Conservation (phyloP, 1,140 invertebrate species). For the Drosophila rufa region DNA sequence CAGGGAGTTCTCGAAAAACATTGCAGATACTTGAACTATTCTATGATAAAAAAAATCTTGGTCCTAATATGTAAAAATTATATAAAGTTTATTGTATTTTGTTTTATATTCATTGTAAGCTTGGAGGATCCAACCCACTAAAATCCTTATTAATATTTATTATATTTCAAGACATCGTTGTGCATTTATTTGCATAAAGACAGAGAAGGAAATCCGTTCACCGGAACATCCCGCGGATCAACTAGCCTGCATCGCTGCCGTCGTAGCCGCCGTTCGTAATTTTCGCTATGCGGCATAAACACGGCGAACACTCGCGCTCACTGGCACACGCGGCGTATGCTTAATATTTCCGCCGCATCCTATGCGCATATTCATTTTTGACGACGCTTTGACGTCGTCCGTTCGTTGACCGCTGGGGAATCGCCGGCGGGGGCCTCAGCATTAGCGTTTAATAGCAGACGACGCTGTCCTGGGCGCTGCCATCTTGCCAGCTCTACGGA, state of each 20-base stretch:
- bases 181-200: neutral
- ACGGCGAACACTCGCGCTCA: slow-evolving; percentile 12
- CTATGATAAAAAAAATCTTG: too few relatives aligned
- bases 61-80: too few relatives aligned
- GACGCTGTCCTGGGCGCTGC: slow-evolving; percentile 49
- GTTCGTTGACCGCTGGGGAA: slow-evolving; percentile 75
- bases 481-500: slow-evolving; percentile 23
- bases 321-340: slow-evolving; percentile 65
- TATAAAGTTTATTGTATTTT: too few relatives aligned
- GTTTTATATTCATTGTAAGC: too few relatives aligned
- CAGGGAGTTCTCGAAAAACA: too few relatives aligned
- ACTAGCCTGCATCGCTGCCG: slow-evolving; percentile 25
- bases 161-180: neutral
- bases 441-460: slow-evolving; percentile 65
- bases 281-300: slow-evolving; percentile 58
- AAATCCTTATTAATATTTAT: too few relatives aligned
- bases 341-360: slow-evolving; percentile 79
- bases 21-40: too few relatives aligned
- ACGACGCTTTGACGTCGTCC: slow-evolving; percentile 61
- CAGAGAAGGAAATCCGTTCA: neutral
- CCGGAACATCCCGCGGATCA: slow-evolving; percentile 12
- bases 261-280: slow-evolving; percentile 34
- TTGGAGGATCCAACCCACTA: too few relatives aligned
- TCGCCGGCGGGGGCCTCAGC: slow-evolving; percentile 52
- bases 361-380: slow-evolving; percentile 83